Evolutionary conservation across 2,888 invertebrate species (phyloP).

Genomic region (Rotaria macrura): DNA sequence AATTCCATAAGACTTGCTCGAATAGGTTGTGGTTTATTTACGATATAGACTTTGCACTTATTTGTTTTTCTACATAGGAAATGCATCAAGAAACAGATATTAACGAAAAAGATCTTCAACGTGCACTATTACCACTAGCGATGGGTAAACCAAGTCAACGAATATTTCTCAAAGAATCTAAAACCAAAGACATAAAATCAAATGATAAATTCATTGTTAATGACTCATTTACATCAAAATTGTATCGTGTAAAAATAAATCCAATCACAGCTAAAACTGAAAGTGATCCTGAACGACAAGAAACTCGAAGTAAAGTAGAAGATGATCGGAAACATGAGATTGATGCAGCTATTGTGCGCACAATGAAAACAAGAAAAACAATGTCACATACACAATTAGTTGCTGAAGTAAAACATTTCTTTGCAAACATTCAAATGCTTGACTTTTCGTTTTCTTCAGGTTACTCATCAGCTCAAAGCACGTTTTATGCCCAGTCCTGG

Average conservation of each 20-base stretch:
- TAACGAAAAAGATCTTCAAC: slow-evolving; percentile 87
- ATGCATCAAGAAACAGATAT: slow-evolving; percentile 93
- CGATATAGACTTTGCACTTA: too few species aligned
- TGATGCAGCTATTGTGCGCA: slow-evolving; percentile 94
- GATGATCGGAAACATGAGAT: slow-evolving; percentile 98
- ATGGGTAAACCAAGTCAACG: slow-evolving; percentile 94
- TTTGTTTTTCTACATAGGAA: slow-evolving; percentile 52
- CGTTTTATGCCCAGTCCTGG: slow-evolving; percentile 31
- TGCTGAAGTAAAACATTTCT: slow-evolving; percentile 61
- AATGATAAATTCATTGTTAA: slow-evolving; percentile 53
- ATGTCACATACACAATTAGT: slow-evolving; percentile 77
- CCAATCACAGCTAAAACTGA: slow-evolving; percentile 54
- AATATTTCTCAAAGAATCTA: slow-evolving; percentile 81
- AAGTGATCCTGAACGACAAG: slow-evolving; percentile 94
- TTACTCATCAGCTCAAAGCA: slow-evolving; percentile 37
- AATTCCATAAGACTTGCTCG: too few species aligned
- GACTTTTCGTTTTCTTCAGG: slow-evolving; percentile 89
- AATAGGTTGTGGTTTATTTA: too few species aligned
- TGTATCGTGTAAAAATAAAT: slow-evolving; percentile 66
- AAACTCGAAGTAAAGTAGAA: slow-evolving; percentile 92
- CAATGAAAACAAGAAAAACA: slow-evolving; percentile 94
- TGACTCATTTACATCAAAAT: slow-evolving; percentile 90
- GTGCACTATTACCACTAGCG: slow-evolving; percentile 89
- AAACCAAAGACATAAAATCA: slow-evolving; percentile 77
- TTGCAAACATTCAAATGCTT: too few species aligned